Evolutionary conservation across 2,797 vertebrate species (phyloP), one percentile per base, ranked within the genome.

Genomic region (Sitta carolinensis): DNA sequence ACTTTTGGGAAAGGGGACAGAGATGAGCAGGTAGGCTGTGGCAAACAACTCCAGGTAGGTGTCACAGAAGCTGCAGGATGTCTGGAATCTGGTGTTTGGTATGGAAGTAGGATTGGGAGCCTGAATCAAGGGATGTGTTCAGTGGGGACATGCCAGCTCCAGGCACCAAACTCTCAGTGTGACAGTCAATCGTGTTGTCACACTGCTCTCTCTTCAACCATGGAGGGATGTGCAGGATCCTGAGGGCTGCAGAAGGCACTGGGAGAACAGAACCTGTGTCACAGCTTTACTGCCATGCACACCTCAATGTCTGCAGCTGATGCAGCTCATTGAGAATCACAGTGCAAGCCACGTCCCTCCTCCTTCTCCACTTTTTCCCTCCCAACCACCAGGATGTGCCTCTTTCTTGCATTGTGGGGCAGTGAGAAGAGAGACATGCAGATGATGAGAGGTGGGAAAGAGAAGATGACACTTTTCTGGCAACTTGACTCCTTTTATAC

Each of bases 241-340:
- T 67, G 54, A 64, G 66, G 73, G 73, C 57, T 92, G 45, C 74
- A 57, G 70, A 61, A 87, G 40, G 42, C 42, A 32, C 54, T 52
- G 45, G 59, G 47, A 82, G 61, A 74, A 55, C 27, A 78, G 30
- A 91, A 61, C 36, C 8, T 57, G 12, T 27, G 29, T 88, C 74
- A 54, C 29, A 66, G 50, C 74, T 74, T 84, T 47, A 26, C 26
- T 80, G 73, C 55, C 23, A 4, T 9, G 36, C 52, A 64, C 32
- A 43, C 66, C 61, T 85, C 83, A 88, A 36, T 86, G 40, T 73
- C 48, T 74, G 69, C 72, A 95, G 58, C 27, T 68, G 30, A 47
- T 34, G 18, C 34, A 68, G 9, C 14, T 90, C 4, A 1, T 6
- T 50, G 34, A 57, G 47, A 78, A 54, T 20, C 69, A 34, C 38